phyloP scores from a whole-genome alignment of 2,888 invertebrate species.

The Uloborus plumipes region DNA sequence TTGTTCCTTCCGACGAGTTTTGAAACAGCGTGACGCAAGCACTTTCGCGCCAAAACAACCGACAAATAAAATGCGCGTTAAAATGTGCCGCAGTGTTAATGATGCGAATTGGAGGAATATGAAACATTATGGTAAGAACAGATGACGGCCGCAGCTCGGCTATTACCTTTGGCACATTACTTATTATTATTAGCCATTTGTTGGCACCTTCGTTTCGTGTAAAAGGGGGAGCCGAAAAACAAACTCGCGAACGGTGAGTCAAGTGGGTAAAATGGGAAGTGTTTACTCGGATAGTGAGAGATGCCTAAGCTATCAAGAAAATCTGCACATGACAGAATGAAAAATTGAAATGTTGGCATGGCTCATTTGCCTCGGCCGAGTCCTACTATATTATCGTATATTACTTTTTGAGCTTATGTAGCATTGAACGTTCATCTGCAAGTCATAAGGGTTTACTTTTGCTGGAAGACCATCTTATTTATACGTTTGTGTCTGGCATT shows the following conservation, averaged over 20 bases:
- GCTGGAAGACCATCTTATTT: conserved; percentile 30
- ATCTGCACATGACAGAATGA: conserved; percentile 61
- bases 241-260: conserved; percentile 33
- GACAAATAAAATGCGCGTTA: conserved; percentile 61
- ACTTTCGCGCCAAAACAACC: conserved; percentile 14
- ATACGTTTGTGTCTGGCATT: conserved; percentile 36
- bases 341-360: conserved; percentile 59
- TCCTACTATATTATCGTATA: conserved; percentile 56
- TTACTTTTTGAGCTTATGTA: conserved; percentile 57
- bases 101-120: conserved; percentile 58
- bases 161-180: conserved; percentile 60
- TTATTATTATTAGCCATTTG: conserved; percentile 62
- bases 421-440: conserved; percentile 52
- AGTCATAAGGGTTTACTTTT: conserved; percentile 47
- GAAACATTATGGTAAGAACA: conserved; percentile 57
- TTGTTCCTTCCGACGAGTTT: conserved; percentile 39
- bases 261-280: conserved; percentile 53
- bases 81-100: conserved; percentile 58
- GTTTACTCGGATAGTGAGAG: conserved; percentile 28
- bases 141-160: conserved; percentile 39
- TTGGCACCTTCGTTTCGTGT: conserved; percentile 39
- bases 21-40: conserved; percentile 30
- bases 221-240: conserved; percentile 33
- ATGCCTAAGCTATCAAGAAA: conserved; percentile 49
- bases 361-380: conserved; percentile 48